Conservation (phyloP, 2,888 invertebrate genomes). For the Ephialtes manifestator region DNA sequence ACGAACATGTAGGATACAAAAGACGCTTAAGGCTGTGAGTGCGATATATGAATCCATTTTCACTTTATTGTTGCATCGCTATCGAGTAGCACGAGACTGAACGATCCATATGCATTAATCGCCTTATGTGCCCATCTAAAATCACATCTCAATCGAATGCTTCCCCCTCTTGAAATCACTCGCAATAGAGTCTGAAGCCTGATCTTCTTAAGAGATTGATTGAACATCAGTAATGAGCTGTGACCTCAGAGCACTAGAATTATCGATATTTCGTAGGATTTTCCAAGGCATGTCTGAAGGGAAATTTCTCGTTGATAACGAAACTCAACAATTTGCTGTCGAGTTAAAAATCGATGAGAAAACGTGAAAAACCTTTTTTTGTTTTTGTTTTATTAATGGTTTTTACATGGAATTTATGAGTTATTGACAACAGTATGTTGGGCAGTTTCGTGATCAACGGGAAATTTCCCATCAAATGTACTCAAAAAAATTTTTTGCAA, state of each 20-base stretch:
- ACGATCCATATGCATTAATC: conserved; percentile 26
- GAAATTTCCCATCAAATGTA: too few species aligned
- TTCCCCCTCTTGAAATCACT: conserved; percentile 13
- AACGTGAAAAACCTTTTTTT: too few species aligned
- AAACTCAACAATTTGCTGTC: too few species aligned
- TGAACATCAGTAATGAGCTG: not conserved
- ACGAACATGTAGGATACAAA: conserved; percentile 77
- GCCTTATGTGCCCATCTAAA: not conserved
- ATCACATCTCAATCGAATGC: not conserved
- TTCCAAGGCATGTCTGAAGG: too few species aligned
- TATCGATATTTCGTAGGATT: conserved; percentile 1
- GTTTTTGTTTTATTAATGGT: too few species aligned
- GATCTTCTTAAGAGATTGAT: too few species aligned
- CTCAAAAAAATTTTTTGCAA: too few species aligned
- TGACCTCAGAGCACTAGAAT: conserved; percentile 1
- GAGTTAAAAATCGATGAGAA: too few species aligned
- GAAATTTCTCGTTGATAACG: too few species aligned
- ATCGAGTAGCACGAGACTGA: not conserved
- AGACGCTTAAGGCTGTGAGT: conserved; percentile 59
- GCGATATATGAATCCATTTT: conserved; percentile 50
- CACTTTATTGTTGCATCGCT: conserved; percentile 25
- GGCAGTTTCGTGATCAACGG: too few species aligned
- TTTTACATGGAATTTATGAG: too few species aligned
- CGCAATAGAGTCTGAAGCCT: not conserved
- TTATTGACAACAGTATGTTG: too few species aligned